Percentiles rank a stretch among this genome's conserved stretches.
Evolutionary conservation across 2,797 vertebrate species (phyloP).

Genomic region (Epinephelus malabaricus): DNA sequence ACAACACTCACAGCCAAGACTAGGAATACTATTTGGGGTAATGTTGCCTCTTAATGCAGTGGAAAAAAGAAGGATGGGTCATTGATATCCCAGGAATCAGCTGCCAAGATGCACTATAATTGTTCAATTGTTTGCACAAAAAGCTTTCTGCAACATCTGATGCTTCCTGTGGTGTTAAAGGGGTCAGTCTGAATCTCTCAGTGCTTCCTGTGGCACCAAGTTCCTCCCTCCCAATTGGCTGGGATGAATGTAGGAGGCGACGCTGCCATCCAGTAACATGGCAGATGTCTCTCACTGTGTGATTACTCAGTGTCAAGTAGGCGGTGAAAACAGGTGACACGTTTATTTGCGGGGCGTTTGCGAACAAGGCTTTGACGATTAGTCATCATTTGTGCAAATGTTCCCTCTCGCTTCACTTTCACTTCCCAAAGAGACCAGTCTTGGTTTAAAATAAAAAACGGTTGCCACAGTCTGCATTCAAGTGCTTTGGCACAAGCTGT

Average conservation of each 20-base stretch:
- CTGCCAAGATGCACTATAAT: neutral
- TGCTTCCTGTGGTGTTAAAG: constrained; percentile 8
- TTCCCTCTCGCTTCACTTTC: constrained; percentile 52
- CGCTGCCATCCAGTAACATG: constrained; percentile 54
- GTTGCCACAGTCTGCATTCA: constrained; percentile 17
- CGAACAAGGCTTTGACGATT: constrained; percentile 63
- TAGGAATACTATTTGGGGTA: neutral
- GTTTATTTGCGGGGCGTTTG: constrained; percentile 74
- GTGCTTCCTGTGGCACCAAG: constrained; percentile 31
- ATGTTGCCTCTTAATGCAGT: constrained; percentile 2
- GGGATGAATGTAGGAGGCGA: constrained; percentile 33
- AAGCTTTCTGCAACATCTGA: constrained; percentile 33
- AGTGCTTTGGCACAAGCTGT: constrained; percentile 20
- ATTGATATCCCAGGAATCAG: neutral
- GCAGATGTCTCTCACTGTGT: constrained; percentile 75
- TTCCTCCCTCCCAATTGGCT: constrained; percentile 35
- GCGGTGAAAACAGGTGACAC: constrained; percentile 79
- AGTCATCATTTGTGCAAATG: constrained; percentile 79
- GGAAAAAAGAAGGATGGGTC: constrained; percentile 13
- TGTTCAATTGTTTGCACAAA: constrained; percentile 15
- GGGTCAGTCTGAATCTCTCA: constrained; percentile 24
- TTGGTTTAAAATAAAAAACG: constrained; percentile 32
- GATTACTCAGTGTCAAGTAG: constrained; percentile 81
- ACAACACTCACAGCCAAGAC: constrained; percentile 3
- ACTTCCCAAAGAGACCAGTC: constrained; percentile 32